Percentiles rank a stretch among this genome's conserved stretches.
Conservation (phyloP, 2,113 vertebrate species). For the Chinchilla lanigera region DNA sequence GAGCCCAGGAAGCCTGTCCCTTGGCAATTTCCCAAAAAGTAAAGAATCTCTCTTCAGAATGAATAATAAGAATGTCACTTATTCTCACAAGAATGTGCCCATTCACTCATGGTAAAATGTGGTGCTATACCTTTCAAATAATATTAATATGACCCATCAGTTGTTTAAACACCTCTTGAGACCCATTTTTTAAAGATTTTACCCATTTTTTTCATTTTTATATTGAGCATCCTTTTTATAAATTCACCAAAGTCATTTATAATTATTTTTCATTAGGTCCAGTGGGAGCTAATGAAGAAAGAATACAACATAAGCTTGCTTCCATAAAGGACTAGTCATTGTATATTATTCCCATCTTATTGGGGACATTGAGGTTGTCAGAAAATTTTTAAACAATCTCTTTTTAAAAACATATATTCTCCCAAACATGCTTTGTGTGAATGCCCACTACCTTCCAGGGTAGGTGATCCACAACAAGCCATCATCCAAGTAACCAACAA, state of each 20-base stretch:
- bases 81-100: not conserved
- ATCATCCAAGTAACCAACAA: not conserved
- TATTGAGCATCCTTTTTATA: not conserved
- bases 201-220: not conserved
- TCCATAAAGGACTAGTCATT: not conserved
- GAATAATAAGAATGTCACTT: not conserved
- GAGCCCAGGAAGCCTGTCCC: not conserved
- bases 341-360: not conserved
- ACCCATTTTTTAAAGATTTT: not conserved
- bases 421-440: not conserved
- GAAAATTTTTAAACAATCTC: not conserved
- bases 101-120: not conserved
- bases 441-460: not conserved
- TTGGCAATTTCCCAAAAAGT: not conserved
- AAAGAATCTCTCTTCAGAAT: not conserved
- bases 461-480: not conserved
- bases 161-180: conserved; percentile 23
- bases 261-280: conserved; percentile 34
- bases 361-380: not conserved
- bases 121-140: not conserved
- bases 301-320: not conserved
- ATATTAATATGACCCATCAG: not conserved
- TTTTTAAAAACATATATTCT: not conserved
- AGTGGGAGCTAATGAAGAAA: not conserved
- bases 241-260: not conserved